These are phyloP conservation scores for Corapipo altera DNA, from an alignment of 2,113 vertebrate genomes.

Conservation along the genomic window DNA sequence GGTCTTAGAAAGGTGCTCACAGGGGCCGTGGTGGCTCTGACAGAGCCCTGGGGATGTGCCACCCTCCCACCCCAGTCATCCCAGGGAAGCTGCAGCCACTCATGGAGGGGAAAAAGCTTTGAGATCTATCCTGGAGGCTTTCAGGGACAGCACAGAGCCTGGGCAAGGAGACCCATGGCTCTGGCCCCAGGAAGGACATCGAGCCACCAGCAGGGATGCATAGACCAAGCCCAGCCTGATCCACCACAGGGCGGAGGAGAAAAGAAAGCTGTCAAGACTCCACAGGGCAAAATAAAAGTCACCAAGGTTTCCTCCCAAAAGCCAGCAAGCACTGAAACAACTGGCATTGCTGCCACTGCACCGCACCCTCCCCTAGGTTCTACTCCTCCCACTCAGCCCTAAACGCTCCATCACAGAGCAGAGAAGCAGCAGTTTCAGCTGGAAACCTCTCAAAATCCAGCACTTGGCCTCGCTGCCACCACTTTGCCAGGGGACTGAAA, in stretches of 20 bases:
- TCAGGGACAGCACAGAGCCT: neutral
- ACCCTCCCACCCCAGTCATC: neutral
- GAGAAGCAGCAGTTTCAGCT: neutral
- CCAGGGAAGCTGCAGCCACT: neutral
- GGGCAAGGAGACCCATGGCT: rapidly evolving
- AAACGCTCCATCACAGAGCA: rapidly evolving
- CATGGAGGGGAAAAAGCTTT: neutral
- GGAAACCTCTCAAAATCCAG: neutral
- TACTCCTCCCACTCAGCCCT: neutral
- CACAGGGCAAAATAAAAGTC: neutral
- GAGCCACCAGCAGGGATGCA: rapidly evolving
- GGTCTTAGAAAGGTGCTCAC: neutral
- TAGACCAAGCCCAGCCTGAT: neutral
- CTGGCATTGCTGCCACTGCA: neutral
- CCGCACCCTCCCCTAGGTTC: rapidly evolving
- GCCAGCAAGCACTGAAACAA: neutral
- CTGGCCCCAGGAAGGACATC: rapidly evolving
- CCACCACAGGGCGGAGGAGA: rapidly evolving
- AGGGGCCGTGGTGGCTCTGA: rapidly evolving
- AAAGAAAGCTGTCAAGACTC: neutral
- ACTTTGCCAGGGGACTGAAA: neutral
- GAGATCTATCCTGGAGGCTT: neutral
- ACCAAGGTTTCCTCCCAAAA: neutral
- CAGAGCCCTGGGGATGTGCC: neutral
- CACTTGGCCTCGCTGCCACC: neutral